Percentiles rank a stretch among this genome's conserved stretches.
These are phyloP conservation scores for Tinea trinotella DNA, from an alignment of 2,888 invertebrate species.

Conservation along the genomic window DNA sequence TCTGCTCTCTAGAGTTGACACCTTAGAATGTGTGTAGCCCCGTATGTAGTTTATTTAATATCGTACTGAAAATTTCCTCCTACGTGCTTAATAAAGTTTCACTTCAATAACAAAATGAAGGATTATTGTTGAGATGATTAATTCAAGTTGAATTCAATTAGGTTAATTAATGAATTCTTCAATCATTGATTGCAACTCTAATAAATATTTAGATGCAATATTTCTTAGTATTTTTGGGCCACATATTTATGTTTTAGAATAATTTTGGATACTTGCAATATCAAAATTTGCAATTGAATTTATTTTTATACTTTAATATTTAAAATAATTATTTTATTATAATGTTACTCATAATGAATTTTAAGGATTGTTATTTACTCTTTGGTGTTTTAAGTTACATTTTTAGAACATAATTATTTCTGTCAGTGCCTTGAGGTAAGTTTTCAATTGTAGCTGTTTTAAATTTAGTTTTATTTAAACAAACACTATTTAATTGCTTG, in stretches of 20 bases:
- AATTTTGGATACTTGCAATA: background rate
- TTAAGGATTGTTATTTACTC: conserved; percentile 63
- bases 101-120: too few species aligned
- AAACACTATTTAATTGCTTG: conserved; percentile 12
- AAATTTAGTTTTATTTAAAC: conserved; percentile 6
- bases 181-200: too few species aligned
- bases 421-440: conserved; percentile 67
- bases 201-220: background rate
- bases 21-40: too few species aligned
- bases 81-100: too few species aligned
- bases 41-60: too few species aligned
- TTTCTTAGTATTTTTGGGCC: background rate
- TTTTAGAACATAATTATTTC: conserved; percentile 57
- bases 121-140: too few species aligned
- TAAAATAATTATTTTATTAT: conserved; percentile 14
- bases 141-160: too few species aligned
- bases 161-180: too few species aligned
- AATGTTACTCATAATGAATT: conserved; percentile 47
- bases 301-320: conserved; percentile 20
- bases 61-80: too few species aligned
- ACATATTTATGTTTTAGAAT: background rate
- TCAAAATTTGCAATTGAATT: conserved; percentile 12
- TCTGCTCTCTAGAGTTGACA: too few species aligned
- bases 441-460: conserved; percentile 44
- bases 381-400: conserved; percentile 45